Evolutionary conservation across 2,888 invertebrate genomes (phyloP).

Genomic region (Palloptera scutellata): DNA sequence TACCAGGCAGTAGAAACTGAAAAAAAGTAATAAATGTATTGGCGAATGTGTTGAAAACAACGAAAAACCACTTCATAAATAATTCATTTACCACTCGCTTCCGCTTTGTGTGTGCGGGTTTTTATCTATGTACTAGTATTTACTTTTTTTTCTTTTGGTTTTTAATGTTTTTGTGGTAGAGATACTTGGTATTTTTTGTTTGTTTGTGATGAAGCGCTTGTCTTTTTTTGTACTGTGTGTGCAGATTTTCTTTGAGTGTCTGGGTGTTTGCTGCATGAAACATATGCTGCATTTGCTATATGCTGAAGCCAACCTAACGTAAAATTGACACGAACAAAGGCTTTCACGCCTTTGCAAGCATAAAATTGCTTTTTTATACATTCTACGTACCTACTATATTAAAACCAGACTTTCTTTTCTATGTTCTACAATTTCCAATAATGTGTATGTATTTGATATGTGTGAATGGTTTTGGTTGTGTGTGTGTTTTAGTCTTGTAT

Average conservation of each 20-base stretch:
- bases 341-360: conserved; percentile 44
- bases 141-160: background rate
- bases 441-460: no score
- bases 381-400: no score
- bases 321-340: conserved; percentile 45
- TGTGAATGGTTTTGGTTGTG: no score
- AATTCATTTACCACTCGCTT: conserved; percentile 56
- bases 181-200: background rate
- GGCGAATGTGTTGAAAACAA: conserved; percentile 17
- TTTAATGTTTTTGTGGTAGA: background rate
- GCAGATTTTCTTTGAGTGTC: background rate
- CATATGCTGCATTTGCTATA: no score
- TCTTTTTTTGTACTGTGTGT: background rate
- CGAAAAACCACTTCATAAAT: conserved; percentile 60
- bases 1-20: no score
- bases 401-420: no score
- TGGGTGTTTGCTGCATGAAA: no score
- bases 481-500: no score
- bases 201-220: no score
- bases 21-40: no score
- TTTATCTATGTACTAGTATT: background rate
- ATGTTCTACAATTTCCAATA: no score
- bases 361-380: conserved; percentile 39
- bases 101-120: background rate
- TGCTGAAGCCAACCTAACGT: conserved; percentile 51